phyloP scores from a whole-genome alignment of 2,888 invertebrate species.

The Chymomyza amoena region DNA sequence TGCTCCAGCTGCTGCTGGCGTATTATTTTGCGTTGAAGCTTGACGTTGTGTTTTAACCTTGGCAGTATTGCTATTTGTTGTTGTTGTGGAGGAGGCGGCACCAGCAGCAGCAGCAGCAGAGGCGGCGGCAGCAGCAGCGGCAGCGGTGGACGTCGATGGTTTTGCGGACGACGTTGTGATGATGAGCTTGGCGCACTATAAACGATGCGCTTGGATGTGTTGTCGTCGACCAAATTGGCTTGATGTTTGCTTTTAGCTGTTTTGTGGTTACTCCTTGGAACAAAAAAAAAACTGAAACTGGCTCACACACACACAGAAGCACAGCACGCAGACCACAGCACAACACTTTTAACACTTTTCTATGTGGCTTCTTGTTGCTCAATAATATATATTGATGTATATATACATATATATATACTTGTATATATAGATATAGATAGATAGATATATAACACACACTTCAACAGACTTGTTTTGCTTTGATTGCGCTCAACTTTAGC shows the following conservation, averaged over 20 bases:
- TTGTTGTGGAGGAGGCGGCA: too few species aligned
- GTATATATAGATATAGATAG: not conserved
- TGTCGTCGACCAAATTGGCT: not conserved
- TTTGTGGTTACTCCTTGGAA: not conserved
- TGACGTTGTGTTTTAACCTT: slow-evolving; percentile 41
- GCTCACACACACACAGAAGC: not conserved
- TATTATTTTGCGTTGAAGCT: slow-evolving; percentile 41
- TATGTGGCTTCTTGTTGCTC: slow-evolving; percentile 1
- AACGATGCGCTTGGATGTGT: not conserved
- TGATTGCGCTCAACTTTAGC: slow-evolving; percentile 3
- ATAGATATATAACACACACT: not conserved
- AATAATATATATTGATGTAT: not conserved
- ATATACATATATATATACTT: not conserved
- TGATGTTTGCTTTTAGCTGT: slow-evolving; percentile 17
- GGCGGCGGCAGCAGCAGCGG: slow-evolving; percentile 69
- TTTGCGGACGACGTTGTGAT: slow-evolving; percentile 68
- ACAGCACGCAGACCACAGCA: not conserved
- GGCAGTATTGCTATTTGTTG: not conserved
- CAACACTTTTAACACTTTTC: slow-evolving; percentile 15
- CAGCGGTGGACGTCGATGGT: slow-evolving; percentile 68
- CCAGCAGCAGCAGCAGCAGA: slow-evolving; percentile 3
- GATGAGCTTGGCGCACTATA: slow-evolving; percentile 22
- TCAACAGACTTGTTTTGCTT: slow-evolving; percentile 18
- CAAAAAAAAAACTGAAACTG: not conserved
- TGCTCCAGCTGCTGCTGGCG: slow-evolving; percentile 28